phyloP scores from a whole-genome alignment of 2,113 vertebrate species.

The Rhabdornis inornatus region DNA sequence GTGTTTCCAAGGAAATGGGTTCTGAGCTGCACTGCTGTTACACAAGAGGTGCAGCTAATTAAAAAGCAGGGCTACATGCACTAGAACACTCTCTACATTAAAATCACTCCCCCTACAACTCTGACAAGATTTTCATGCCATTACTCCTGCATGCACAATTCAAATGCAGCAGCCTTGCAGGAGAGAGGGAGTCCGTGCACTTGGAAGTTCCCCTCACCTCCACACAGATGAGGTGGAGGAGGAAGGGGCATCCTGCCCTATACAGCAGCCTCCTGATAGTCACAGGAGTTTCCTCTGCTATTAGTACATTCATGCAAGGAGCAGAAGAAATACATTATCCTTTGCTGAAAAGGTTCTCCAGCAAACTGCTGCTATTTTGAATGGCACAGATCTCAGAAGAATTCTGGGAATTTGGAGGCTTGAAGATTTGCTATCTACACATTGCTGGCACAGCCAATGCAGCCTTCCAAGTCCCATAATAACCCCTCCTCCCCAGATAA shows the following conservation, averaged over 20 bases:
- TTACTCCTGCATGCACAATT: neutral
- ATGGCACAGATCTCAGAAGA: neutral
- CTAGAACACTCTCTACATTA: neutral
- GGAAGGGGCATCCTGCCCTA: neutral
- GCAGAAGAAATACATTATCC: neutral
- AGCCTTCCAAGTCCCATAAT: slow-evolving; percentile 2
- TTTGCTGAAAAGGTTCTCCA: neutral
- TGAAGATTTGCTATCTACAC: neutral
- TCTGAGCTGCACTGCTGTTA: neutral
- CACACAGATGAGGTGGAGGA: neutral
- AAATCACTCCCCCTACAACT: slow-evolving; percentile 33
- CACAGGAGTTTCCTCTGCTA: neutral
- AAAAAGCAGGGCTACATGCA: neutral
- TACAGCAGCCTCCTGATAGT: neutral
- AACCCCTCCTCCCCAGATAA: slow-evolving; percentile 62
- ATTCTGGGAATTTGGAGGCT: neutral
- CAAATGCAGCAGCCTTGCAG: neutral
- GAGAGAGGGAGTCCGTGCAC: neutral
- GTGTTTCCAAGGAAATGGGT: neutral
- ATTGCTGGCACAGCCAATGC: neutral
- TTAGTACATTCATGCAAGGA: neutral
- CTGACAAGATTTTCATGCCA: neutral
- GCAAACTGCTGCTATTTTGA: slow-evolving; percentile 10
- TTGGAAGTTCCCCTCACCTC: neutral
- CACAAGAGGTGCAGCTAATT: neutral